Evolutionary conservation across 1,140 invertebrate species (phyloP), one percentile per base, ranked within the genome.

Genomic region (Platyscapa corneri): DNA sequence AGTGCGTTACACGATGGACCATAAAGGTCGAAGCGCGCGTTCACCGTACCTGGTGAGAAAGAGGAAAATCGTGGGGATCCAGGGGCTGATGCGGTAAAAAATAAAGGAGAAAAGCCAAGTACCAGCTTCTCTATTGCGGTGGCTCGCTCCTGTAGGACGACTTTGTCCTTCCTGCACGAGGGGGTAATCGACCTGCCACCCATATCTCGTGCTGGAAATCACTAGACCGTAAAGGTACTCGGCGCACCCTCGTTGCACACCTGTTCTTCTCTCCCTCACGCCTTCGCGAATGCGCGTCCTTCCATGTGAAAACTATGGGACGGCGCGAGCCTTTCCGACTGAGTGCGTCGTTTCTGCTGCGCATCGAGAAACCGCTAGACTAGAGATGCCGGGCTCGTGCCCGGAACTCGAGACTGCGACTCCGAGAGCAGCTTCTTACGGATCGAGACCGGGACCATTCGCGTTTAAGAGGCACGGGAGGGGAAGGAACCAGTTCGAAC

Each of bases 241-340:
- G n/a, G n/a, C 14, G 3, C 65, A 56, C 20, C 18, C 79, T 67
- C 49, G 80, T 20, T 82, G 23, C 81, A 5, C 70, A 83, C 81
- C 70, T 75, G 80, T 82, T 64, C 80, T 70, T 39, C 18, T 8
- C 23, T 6, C 3, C 14, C 27, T 14, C 70, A 18, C 10, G 23
- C 3, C 56, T 5, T 53, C 16, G 10, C 23, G 23, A 27, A 23
- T 6, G 23, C 56, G 56, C 5, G 56, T 60, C 56, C 56, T 60
- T 27, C 27, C 56, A 27, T 27, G 37, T 74, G 37, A 42, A 37
- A 70, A 70, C 10, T 20, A 5, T 32, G 23, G 27, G 37, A 1
- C 27, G 16, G 70, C 10, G n/a, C n/a, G 32, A 20, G 70, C 10
- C 37, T n/a, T 42, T 74, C 18, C 67, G 34, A 70, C 2, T 34